Evolutionary conservation across 2,113 vertebrate genomes (phyloP).

Genomic region (Fukomys damarensis): DNA sequence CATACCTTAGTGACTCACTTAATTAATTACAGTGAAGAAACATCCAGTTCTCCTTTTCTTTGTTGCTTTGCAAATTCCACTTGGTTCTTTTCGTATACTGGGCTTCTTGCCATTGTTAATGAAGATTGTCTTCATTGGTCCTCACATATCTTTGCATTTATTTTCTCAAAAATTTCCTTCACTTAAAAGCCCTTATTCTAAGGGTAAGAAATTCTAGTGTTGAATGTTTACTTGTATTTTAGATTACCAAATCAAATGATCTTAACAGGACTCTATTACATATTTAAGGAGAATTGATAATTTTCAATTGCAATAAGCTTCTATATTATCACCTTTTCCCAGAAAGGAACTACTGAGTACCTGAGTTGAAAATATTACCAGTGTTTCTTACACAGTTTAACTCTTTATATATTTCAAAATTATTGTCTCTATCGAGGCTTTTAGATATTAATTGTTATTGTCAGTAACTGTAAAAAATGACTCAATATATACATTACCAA

Average conservation of each 20-base stretch:
- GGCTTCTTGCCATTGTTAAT: constrained; percentile 16
- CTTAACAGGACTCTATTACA: neutral
- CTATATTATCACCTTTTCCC: neutral
- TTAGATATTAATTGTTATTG: neutral
- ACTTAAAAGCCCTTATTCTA: constrained; percentile 9
- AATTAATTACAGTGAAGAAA: neutral
- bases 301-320: neutral
- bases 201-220: neutral
- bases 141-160: neutral
- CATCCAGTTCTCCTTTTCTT: neutral
- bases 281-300: neutral
- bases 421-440: neutral
- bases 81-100: neutral
- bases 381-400: constrained; percentile 8
- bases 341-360: neutral
- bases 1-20: neutral
- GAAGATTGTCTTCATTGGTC: neutral
- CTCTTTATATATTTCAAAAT: neutral
- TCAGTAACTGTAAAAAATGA: neutral
- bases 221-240: neutral
- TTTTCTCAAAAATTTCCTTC: neutral
- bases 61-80: neutral
- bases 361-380: neutral
- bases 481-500: neutral
- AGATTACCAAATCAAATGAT: neutral